Evolutionary conservation across 1,140 invertebrate genomes (phyloP).

Genomic region (Danaus plexippus): DNA sequence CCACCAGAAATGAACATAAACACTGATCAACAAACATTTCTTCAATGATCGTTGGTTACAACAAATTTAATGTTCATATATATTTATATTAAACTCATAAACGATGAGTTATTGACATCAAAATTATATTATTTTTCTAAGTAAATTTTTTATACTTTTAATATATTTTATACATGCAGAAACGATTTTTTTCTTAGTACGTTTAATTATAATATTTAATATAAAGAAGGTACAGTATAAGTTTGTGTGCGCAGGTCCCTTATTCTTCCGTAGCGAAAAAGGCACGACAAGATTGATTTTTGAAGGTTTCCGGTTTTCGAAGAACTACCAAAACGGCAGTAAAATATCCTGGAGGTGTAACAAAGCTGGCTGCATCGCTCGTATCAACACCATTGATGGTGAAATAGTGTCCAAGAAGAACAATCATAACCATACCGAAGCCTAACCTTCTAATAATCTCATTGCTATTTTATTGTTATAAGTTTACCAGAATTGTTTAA

Average conservation of each 20-base stretch:
- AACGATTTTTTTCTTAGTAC: too few species aligned
- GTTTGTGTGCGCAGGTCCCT: constrained; percentile 23
- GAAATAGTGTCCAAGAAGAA: constrained; percentile 32
- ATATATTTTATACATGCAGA: too few species aligned
- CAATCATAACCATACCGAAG: constrained; percentile 31
- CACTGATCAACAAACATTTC: constrained; percentile 7
- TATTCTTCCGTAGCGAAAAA: constrained; percentile 26
- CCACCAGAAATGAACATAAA: constrained; percentile 16
- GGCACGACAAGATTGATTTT: constrained; percentile 32
- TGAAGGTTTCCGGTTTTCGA: constrained; percentile 30
- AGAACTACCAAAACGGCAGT: constrained; percentile 42
- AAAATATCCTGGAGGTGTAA: constrained; percentile 49
- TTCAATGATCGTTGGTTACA: not conserved
- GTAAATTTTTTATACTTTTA: too few species aligned
- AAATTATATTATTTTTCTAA: too few species aligned
- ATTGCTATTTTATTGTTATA: not conserved
- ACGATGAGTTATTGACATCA: too few species aligned
- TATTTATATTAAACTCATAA: too few species aligned
- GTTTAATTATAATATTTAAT: too few species aligned
- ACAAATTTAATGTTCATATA: too few species aligned
- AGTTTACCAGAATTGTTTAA: too few species aligned
- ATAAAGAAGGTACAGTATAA: too few species aligned
- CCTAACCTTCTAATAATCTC: constrained; percentile 4
- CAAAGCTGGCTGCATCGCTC: constrained; percentile 37
- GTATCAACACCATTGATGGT: constrained; percentile 30